phyloP scores from a whole-genome alignment of 2,797 vertebrate genomes.

The Nyctalus aviator region DNA sequence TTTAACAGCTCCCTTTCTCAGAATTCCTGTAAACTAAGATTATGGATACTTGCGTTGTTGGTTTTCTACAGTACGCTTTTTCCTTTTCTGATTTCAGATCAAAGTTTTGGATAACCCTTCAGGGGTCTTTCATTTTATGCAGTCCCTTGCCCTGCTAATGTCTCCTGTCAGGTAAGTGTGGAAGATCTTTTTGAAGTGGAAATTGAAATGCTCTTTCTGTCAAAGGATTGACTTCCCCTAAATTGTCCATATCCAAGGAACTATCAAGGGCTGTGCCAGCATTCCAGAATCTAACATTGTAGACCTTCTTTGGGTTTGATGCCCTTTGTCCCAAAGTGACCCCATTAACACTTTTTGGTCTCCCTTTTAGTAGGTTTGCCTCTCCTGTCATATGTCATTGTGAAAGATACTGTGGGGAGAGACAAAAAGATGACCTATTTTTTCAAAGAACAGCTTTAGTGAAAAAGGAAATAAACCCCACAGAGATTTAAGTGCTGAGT shows the following conservation, averaged over 20 bases:
- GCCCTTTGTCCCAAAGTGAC: background rate
- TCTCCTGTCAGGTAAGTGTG: slow-evolving; percentile 94
- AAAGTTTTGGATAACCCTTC: slow-evolving; percentile 91
- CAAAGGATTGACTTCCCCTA: background rate
- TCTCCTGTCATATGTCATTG: background rate
- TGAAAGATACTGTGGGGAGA: background rate
- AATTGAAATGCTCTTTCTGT: slow-evolving; percentile 21
- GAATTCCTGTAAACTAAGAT: background rate
- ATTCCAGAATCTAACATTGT: background rate
- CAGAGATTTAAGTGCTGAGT: background rate
- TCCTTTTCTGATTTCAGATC: slow-evolving; percentile 90
- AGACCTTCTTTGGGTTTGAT: slow-evolving; percentile 29
- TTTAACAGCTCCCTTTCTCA: background rate
- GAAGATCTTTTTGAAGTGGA: slow-evolving; percentile 59
- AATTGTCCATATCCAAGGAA: background rate
- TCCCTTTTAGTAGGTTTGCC: background rate
- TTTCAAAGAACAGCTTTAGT: slow-evolving; percentile 45
- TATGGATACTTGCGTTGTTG: background rate
- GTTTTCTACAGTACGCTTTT: slow-evolving; percentile 59
- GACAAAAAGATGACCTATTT: background rate
- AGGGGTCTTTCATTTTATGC: slow-evolving; percentile 98
- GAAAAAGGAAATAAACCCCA: background rate
- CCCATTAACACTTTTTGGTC: background rate
- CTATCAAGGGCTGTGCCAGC: background rate
- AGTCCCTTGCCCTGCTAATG: slow-evolving; percentile 96